These are phyloP conservation scores for Dendrolimus punctatus DNA, from an alignment of 1,140 invertebrate genomes.

Conservation along the genomic window DNA sequence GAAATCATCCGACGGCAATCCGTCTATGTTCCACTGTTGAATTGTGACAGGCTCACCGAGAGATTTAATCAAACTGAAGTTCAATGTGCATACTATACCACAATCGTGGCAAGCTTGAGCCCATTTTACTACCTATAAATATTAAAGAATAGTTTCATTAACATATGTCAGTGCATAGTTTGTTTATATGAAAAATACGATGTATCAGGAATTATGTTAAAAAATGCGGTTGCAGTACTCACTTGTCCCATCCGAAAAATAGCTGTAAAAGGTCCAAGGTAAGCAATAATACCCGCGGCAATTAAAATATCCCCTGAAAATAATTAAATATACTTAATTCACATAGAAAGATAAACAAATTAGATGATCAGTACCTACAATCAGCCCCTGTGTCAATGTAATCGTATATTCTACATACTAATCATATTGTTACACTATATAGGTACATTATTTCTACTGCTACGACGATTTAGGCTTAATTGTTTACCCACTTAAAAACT, in stretches of 20 bases:
- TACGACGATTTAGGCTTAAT: too few relatives aligned
- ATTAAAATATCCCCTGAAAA: constrained; percentile 86
- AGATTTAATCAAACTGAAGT: constrained; percentile 81
- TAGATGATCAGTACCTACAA: too few relatives aligned
- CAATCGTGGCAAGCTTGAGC: constrained; percentile 76
- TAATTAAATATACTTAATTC: too few relatives aligned
- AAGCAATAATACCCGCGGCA: constrained; percentile 90
- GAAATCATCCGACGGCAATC: constrained; percentile 90
- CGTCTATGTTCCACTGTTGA: constrained; percentile 92
- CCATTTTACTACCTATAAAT: constrained; percentile 79
- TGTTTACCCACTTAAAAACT: too few relatives aligned
- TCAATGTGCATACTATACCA: constrained; percentile 82
- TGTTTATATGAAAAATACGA: background rate
- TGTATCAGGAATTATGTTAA: background rate
- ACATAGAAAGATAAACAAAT: too few relatives aligned
- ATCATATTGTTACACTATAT: too few relatives aligned
- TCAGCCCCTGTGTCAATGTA: too few relatives aligned
- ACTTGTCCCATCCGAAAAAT: constrained; percentile 79
- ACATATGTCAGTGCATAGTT: too few relatives aligned
- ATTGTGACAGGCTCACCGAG: constrained; percentile 91
- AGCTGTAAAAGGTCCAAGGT: constrained; percentile 92
- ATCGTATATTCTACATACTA: too few relatives aligned
- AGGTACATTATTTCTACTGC: too few relatives aligned
- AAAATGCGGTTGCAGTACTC: constrained; percentile 8
- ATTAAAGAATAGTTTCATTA: background rate